phyloP scores from a whole-genome alignment of 2,797 vertebrate species.

The Semotilus atromaculatus region DNA sequence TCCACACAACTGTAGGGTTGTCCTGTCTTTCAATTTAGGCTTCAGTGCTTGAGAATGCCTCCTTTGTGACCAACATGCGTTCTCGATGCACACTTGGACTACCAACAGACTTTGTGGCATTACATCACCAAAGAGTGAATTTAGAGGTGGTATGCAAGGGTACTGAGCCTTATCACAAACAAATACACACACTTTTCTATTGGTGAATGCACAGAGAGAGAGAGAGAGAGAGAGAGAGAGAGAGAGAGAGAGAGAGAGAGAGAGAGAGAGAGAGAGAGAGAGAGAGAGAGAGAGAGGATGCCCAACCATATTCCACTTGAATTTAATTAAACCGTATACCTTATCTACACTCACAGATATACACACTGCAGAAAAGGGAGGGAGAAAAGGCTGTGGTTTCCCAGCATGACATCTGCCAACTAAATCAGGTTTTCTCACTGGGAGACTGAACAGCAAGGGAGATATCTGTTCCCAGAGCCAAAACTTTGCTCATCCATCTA shows the following conservation, averaged over 20 bases:
- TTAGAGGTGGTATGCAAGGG: neutral
- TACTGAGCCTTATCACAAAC: neutral
- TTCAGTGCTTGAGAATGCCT: neutral
- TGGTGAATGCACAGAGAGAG: too few species aligned
- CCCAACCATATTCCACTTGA: constrained; percentile 9
- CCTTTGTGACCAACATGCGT: too few species aligned
- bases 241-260: too few species aligned
- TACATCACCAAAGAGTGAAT: neutral
- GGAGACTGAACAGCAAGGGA: constrained; percentile 31
- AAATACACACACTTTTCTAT: neutral
- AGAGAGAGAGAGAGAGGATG: neutral
- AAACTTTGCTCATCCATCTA: constrained; percentile 19
- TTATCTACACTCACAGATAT: constrained; percentile 24
- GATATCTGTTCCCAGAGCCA: neutral
- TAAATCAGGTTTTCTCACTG: constrained; percentile 38
- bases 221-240: too few species aligned
- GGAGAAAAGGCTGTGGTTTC: constrained; percentile 67
- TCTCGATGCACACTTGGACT: neutral
- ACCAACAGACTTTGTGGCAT: neutral
- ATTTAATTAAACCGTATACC: neutral
- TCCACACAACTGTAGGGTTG: neutral
- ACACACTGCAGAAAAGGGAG: constrained; percentile 48
- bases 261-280: too few species aligned
- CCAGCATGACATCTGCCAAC: constrained; percentile 51
- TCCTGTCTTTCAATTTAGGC: neutral